phyloP scores from a whole-genome alignment of 2,888 invertebrate genomes.

The Pandemis heparana region DNA sequence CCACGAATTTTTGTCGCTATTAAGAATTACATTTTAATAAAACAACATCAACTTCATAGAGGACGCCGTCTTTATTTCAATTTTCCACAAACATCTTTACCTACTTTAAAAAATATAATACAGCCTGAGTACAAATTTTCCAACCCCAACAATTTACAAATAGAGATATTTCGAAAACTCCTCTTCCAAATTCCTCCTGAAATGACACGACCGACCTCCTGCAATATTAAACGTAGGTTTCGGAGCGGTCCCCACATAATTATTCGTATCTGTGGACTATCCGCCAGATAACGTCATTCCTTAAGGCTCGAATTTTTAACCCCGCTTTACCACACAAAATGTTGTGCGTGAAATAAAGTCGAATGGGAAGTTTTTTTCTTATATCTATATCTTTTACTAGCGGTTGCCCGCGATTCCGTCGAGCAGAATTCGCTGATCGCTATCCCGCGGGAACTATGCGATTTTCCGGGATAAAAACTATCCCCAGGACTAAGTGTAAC shows the following conservation, averaged over 20 bases:
- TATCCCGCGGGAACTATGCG: no score
- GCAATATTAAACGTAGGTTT: conserved; percentile 64
- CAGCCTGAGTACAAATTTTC: not conserved
- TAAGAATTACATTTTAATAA: no score
- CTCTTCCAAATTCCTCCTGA: conserved; percentile 6
- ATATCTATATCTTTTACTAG: no score
- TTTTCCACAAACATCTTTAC: no score
- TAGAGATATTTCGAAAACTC: not conserved
- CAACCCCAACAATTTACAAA: not conserved
- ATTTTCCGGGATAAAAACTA: no score
- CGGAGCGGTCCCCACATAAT: conserved; percentile 64
- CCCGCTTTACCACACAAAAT: conserved; percentile 18
- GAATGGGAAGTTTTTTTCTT: not conserved
- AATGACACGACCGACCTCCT: conserved; percentile 53
- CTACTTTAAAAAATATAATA: not conserved
- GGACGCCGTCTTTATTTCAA: no score
- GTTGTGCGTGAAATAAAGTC: not conserved
- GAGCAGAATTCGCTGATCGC: no score
- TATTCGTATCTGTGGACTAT: conserved; percentile 50
- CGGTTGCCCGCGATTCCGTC: no score
- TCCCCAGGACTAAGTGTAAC: no score
- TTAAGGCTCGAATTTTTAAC: conserved; percentile 48
- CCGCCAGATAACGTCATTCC: conserved; percentile 65
- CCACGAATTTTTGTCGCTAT: no score
- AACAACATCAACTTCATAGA: no score